phyloP scores from a whole-genome alignment of 2,113 vertebrate genomes.

The Cavia aperea region DNA sequence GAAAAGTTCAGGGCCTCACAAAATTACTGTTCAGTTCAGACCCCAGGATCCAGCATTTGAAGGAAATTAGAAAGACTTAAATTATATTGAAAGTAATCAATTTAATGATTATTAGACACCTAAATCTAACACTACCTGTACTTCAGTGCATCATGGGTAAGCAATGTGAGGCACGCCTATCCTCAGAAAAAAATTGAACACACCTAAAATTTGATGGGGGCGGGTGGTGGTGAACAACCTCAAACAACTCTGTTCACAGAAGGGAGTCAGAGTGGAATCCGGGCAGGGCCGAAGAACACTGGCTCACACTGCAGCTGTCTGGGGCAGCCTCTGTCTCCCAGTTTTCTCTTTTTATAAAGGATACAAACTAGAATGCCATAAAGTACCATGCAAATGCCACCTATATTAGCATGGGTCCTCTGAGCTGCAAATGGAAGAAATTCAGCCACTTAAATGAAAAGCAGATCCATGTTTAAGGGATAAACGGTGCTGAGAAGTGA shows the following conservation, averaged over 20 bases:
- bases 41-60: not conserved
- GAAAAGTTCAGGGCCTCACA: not conserved
- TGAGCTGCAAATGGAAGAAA: not conserved
- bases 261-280: not conserved
- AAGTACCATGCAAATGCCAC: not conserved
- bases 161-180: not conserved
- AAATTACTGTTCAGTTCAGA: not conserved
- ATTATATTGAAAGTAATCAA: not conserved
- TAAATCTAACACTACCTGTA: not conserved
- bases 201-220: not conserved
- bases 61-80: constrained; percentile 23
- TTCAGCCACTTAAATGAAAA: not conserved
- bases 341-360: not conserved
- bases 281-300: not conserved
- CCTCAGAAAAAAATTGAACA: not conserved
- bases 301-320: not conserved
- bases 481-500: not conserved
- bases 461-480: not conserved
- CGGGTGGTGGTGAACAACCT: not conserved
- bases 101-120: not conserved
- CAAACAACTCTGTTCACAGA: not conserved
- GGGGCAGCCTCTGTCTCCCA: not conserved
- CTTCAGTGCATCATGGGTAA: not conserved
- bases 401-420: not conserved
- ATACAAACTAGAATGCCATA: not conserved